These are phyloP conservation scores for Samia ricini DNA, from an alignment of 1,140 invertebrate species.

Conservation along the genomic window DNA sequence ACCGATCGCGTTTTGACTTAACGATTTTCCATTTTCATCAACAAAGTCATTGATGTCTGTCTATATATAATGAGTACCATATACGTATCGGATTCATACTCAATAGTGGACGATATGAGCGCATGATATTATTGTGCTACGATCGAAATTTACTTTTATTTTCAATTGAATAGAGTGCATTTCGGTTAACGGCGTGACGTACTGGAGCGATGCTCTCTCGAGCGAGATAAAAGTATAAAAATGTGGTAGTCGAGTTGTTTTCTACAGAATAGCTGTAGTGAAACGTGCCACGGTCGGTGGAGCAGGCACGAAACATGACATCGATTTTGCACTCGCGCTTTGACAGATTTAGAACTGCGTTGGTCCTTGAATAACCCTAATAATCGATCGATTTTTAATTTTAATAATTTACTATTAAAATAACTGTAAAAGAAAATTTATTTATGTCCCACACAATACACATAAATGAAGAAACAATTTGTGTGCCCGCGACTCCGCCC, in stretches of 20 bases:
- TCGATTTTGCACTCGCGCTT: not conserved
- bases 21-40: not conserved
- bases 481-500: too few species aligned
- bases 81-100: constrained; percentile 18
- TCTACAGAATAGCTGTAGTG: constrained; percentile 71
- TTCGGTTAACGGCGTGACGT: constrained; percentile 22
- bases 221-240: constrained; percentile 59
- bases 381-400: too few species aligned
- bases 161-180: constrained; percentile 39
- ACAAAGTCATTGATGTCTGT: not conserved
- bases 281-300: constrained; percentile 61
- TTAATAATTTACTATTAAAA: too few species aligned
- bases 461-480: too few species aligned
- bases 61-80: constrained; percentile 9
- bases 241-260: constrained; percentile 56
- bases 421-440: too few species aligned
- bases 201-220: constrained; percentile 37
- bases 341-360: not conserved
- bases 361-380: not conserved
- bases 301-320: constrained; percentile 27
- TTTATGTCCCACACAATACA: too few species aligned
- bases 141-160: constrained; percentile 56
- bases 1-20: not conserved
- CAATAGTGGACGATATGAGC: not conserved
- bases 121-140: not conserved